phyloP scores from a whole-genome alignment of 2,888 invertebrate genomes.

The Lasioglossum leucozonium region DNA sequence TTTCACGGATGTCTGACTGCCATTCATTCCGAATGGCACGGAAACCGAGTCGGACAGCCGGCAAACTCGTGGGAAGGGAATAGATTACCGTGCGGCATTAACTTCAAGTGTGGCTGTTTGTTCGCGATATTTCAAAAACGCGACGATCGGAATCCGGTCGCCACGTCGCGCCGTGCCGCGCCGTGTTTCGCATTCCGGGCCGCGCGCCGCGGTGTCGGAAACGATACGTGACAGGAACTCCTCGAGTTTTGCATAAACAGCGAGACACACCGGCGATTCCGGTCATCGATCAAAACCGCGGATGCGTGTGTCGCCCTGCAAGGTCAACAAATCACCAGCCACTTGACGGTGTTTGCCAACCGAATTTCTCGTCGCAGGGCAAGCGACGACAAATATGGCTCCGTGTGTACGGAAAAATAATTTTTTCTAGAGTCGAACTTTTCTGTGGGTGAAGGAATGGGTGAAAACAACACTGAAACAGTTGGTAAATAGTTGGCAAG shows the following conservation, averaged over 20 bases:
- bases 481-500: neutral
- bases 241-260: slow-evolving; percentile 55
- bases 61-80: neutral
- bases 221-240: slow-evolving; percentile 15
- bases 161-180: too few relatives aligned
- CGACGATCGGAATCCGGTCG: slow-evolving; percentile 15
- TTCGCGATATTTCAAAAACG: slow-evolving; percentile 12
- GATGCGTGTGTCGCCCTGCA: slow-evolving; percentile 21
- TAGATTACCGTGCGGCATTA: slow-evolving; percentile 19
- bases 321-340: slow-evolving; percentile 57
- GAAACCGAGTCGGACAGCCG: neutral
- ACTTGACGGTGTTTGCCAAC: slow-evolving; percentile 48
- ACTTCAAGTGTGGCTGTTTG: slow-evolving; percentile 8
- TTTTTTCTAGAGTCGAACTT: neutral
- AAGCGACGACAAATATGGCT: slow-evolving; percentile 34
- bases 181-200: neutral
- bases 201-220: slow-evolving; percentile 7
- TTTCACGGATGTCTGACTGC: neutral
- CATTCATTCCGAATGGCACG: neutral
- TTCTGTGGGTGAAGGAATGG: neutral
- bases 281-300: slow-evolving; percentile 55
- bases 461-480: neutral
- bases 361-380: slow-evolving; percentile 24
- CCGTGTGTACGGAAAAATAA: neutral
- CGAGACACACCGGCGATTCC: slow-evolving; percentile 28